A percentile compares a stretch with the other conserved stretches of the same genome.
phyloP scores from a whole-genome alignment of 2,797 vertebrate species.

The Synaphobranchus kaupii region DNA sequence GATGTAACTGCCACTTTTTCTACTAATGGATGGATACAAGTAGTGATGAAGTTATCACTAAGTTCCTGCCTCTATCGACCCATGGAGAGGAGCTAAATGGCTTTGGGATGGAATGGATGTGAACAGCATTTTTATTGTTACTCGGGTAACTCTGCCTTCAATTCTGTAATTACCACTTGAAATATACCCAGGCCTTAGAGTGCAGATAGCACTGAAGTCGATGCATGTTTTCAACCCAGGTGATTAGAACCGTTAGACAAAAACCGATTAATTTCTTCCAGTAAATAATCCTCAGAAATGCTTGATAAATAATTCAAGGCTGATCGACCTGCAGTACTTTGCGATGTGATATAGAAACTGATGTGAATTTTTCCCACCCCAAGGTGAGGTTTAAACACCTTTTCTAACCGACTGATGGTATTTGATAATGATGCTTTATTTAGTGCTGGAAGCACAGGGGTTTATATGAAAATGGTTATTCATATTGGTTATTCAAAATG shows the following conservation, averaged over 20 bases:
- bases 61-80: not conserved
- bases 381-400: slow-evolving; percentile 39
- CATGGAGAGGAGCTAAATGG: not conserved
- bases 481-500: no score
- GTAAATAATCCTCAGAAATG: slow-evolving; percentile 50
- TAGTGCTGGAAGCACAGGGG: not conserved
- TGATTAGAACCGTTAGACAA: not conserved
- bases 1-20: not conserved
- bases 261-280: slow-evolving; percentile 37
- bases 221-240: not conserved
- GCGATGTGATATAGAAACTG: slow-evolving; percentile 41
- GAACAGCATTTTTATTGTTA: not conserved
- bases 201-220: not conserved
- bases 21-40: not conserved
- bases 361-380: slow-evolving; percentile 25
- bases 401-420: slow-evolving; percentile 46
- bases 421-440: slow-evolving; percentile 44
- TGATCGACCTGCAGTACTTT: slow-evolving; percentile 51
- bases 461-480: not conserved
- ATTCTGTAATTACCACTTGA: not conserved
- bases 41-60: not conserved
- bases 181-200: not conserved
- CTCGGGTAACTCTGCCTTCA: not conserved
- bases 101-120: not conserved
- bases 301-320: slow-evolving; percentile 44